A percentile compares a stretch with the other conserved stretches of the same genome.
phyloP scores from a whole-genome alignment of 2,888 invertebrate species.

The Chrysotoxum bicinctum region DNA sequence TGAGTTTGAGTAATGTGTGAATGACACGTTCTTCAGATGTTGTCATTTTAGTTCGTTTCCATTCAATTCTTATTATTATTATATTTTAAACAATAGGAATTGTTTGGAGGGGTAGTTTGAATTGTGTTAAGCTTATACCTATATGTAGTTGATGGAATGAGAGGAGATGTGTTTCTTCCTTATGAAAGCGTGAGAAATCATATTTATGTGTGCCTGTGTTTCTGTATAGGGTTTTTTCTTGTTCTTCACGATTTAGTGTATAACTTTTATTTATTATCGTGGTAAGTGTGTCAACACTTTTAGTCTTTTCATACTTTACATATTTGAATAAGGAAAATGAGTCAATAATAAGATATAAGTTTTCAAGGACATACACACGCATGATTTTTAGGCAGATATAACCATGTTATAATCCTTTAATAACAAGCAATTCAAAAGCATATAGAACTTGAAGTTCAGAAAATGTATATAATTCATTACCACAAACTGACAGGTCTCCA shows the following conservation, averaged over 20 bases:
- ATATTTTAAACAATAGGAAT: slow-evolving; percentile 14
- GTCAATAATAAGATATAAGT: not conserved
- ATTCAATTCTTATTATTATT: slow-evolving; percentile 54
- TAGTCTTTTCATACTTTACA: not conserved
- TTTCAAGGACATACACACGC: not conserved
- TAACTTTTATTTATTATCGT: not conserved
- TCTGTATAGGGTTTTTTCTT: not conserved
- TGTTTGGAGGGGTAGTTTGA: not conserved
- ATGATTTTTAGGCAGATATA: not conserved
- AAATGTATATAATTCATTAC: too few relatives aligned
- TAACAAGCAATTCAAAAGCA: too few relatives aligned
- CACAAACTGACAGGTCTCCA: too few relatives aligned
- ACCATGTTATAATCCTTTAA: not conserved
- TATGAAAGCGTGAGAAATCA: not conserved
- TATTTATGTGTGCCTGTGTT: not conserved
- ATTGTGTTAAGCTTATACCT: not conserved
- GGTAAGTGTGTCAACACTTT: not conserved
- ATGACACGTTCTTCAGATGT: slow-evolving; percentile 60
- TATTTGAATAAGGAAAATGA: slow-evolving; percentile 1
- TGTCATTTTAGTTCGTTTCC: slow-evolving; percentile 54
- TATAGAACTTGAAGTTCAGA: too few relatives aligned
- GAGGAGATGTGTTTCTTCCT: not conserved
- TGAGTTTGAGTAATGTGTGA: slow-evolving; percentile 35
- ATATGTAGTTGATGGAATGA: not conserved
- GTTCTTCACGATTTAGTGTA: not conserved